phyloP scores from a whole-genome alignment of 2,797 vertebrate species.

The Lycodopsis pacificus region DNA sequence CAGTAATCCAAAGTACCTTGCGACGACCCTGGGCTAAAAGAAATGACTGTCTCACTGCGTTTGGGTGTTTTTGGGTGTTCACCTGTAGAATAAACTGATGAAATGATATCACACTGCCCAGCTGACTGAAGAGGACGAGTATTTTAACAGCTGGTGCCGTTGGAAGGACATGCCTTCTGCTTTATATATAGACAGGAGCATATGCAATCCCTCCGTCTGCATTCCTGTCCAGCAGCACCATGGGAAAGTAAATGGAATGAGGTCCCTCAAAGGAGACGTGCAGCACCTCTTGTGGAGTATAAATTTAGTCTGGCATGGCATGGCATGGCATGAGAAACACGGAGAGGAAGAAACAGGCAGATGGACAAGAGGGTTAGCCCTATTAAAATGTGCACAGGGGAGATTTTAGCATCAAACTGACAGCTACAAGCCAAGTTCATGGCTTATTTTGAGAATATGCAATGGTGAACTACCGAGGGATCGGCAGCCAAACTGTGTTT shows the following conservation, averaged over 20 bases:
- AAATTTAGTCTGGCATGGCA: constrained; percentile 65
- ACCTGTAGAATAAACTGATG: constrained; percentile 27
- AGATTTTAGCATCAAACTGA: constrained; percentile 63
- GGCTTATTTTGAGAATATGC: constrained; percentile 55
- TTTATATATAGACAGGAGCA: constrained; percentile 77
- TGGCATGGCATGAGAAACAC: constrained; percentile 37
- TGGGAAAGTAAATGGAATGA: constrained; percentile 63
- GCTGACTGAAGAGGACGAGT: constrained; percentile 44
- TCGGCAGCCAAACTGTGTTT: constrained; percentile 39
- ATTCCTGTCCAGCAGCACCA: constrained; percentile 56
- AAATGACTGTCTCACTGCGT: constrained; percentile 2
- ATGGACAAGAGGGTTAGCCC: constrained; percentile 43
- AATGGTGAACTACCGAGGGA: constrained; percentile 56
- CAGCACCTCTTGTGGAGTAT: constrained; percentile 48
- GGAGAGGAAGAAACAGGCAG: constrained; percentile 20
- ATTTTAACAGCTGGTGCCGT: constrained; percentile 66
- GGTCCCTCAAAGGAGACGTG: constrained; percentile 40
- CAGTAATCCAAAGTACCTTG: neutral
- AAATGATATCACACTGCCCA: constrained; percentile 17
- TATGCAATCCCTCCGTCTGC: constrained; percentile 51
- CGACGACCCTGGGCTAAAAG: neutral
- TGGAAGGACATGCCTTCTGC: constrained; percentile 53
- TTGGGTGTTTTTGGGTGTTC: neutral
- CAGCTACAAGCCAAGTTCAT: constrained; percentile 53
- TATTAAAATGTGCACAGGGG: constrained; percentile 56